Conservation (phyloP, 1,140 invertebrate species). For the Drosophila novamexicana region DNA sequence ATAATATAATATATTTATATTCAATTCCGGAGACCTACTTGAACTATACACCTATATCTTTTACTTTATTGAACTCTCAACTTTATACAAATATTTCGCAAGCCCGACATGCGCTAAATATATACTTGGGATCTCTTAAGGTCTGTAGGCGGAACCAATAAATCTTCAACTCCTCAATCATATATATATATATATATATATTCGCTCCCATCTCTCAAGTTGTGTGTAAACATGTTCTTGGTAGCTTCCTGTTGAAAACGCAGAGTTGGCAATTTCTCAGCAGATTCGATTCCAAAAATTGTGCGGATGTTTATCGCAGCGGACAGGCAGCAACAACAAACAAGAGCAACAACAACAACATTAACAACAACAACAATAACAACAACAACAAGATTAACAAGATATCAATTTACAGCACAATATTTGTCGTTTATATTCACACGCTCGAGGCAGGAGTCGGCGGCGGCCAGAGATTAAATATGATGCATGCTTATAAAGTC, state of each 20-base stretch:
- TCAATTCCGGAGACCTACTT: too few species aligned
- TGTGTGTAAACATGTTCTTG: conserved; percentile 19
- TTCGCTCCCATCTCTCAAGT: not conserved
- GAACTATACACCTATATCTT: too few species aligned
- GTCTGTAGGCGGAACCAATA: too few species aligned
- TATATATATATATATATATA: not conserved
- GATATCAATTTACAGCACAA: conserved; percentile 51
- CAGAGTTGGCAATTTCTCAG: conserved; percentile 28
- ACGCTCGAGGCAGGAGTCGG: conserved; percentile 27
- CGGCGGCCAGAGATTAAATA: conserved; percentile 24
- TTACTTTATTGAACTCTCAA: too few species aligned
- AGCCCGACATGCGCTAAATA: too few species aligned
- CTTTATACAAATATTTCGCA: too few species aligned
- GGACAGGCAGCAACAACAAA: conserved; percentile 22
- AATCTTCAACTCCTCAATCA: not conserved
- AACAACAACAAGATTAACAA: conserved; percentile 39
- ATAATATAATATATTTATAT: too few species aligned
- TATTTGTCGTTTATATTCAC: conserved; percentile 50
- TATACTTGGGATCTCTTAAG: too few species aligned
- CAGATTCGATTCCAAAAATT: conserved; percentile 21
- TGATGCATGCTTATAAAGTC: conserved; percentile 31
- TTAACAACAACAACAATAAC: conserved; percentile 5
- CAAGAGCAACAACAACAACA: conserved; percentile 5
- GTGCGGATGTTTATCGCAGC: conserved; percentile 45
- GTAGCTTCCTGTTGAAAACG: conserved; percentile 13